phyloP scores from a whole-genome alignment of 2,797 vertebrate species.

The Eulemur coronatus region DNA sequence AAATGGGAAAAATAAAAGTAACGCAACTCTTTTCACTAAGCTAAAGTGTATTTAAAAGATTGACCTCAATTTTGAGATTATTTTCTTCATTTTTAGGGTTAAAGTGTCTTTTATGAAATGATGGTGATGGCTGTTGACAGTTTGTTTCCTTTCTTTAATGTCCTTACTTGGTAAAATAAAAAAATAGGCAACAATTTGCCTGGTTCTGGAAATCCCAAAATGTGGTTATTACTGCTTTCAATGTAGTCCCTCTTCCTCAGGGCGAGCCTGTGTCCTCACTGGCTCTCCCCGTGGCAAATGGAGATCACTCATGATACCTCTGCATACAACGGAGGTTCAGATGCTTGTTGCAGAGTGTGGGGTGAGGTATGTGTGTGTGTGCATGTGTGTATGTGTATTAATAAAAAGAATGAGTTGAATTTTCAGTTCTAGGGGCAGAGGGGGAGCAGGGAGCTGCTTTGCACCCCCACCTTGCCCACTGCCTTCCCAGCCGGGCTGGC shows the following conservation, averaged over 20 bases:
- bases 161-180: not conserved
- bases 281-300: not conserved
- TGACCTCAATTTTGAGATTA: not conserved
- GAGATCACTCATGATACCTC: not conserved
- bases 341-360: not conserved
- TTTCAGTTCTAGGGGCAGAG: not conserved
- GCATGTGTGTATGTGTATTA: not conserved
- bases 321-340: not conserved
- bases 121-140: not conserved
- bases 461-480: not conserved
- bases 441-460: not conserved
- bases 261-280: not conserved
- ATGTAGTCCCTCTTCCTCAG: not conserved
- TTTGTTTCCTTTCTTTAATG: not conserved
- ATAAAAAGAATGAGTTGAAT: not conserved
- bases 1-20: not conserved
- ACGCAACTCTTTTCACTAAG: not conserved
- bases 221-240: not conserved
- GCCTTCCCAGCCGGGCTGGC: not conserved
- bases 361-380: not conserved
- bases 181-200: not conserved
- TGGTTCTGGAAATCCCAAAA: not conserved
- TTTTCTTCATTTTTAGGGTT: not conserved
- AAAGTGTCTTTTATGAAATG: conserved; percentile 19
- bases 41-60: not conserved